Conservation (phyloP, 2,888 invertebrate species). For the Carterocephalus palaemon region DNA sequence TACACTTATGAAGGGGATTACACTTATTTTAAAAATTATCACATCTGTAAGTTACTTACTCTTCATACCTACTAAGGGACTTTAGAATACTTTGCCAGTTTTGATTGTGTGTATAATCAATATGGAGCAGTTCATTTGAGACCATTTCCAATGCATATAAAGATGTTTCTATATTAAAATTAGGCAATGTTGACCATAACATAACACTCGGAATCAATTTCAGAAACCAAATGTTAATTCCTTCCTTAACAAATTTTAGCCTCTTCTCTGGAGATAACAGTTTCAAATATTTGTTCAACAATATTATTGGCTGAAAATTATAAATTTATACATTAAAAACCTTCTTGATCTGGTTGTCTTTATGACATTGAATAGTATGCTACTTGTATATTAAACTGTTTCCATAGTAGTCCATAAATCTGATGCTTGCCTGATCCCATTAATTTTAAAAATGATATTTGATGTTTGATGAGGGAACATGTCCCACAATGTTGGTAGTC, state of each 20-base stretch:
- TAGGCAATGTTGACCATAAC: constrained; percentile 17
- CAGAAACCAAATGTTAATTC: constrained; percentile 68
- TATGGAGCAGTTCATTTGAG: constrained; percentile 52
- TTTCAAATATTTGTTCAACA: constrained; percentile 53
- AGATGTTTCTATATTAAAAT: constrained; percentile 25
- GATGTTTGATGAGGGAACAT: too few species aligned
- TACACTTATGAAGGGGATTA: too few species aligned
- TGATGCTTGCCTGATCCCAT: too few species aligned
- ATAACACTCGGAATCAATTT: constrained; percentile 68
- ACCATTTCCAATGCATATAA: constrained; percentile 62
- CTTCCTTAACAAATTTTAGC: constrained; percentile 51
- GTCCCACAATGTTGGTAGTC: too few species aligned
- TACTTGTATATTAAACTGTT: too few species aligned
- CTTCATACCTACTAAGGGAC: constrained; percentile 52
- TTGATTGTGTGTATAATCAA: constrained; percentile 55
- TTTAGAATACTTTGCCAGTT: constrained; percentile 61
- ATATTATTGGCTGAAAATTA: constrained; percentile 51
- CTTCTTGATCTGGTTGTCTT: too few species aligned
- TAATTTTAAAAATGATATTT: too few species aligned
- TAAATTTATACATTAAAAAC: too few species aligned
- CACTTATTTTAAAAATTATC: too few species aligned
- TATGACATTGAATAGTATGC: too few species aligned
- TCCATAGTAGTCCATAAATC: too few species aligned
- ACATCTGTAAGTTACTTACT: too few species aligned
- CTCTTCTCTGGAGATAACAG: constrained; percentile 52